These are phyloP conservation scores for Antheraea yamamai DNA, from an alignment of 2,888 invertebrate genomes.

Conservation along the genomic window DNA sequence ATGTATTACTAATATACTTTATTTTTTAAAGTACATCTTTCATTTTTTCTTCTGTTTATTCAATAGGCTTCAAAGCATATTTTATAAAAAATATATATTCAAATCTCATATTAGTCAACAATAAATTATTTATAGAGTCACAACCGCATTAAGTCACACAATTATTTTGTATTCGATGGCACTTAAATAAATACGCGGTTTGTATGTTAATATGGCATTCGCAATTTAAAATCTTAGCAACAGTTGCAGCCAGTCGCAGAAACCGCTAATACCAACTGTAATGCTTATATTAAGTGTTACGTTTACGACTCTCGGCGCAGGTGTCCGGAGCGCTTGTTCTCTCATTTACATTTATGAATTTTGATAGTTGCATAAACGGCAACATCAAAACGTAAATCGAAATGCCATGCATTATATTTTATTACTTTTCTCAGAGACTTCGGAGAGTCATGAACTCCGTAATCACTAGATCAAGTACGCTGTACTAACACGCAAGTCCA, in stretches of 20 bases:
- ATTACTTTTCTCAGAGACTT: conserved; percentile 31
- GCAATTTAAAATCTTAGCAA: conserved; percentile 8
- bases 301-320: conserved; percentile 27
- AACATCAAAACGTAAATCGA: conserved; percentile 18
- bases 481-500: conserved; percentile 10
- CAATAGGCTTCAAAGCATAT: neutral
- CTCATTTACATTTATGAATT: conserved; percentile 33
- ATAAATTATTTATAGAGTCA: neutral
- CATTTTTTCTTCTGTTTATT: neutral
- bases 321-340: conserved; percentile 25
- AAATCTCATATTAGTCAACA: neutral
- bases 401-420: neutral
- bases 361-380: conserved; percentile 28
- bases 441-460: conserved; percentile 22
- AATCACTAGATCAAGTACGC: conserved; percentile 14
- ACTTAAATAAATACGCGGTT: conserved; percentile 27
- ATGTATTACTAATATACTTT: neutral
- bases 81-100: too few species aligned
- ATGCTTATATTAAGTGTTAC: conserved; percentile 27
- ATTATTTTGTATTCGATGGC: conserved; percentile 3
- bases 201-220: conserved; percentile 8
- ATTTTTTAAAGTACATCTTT: neutral
- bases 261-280: conserved; percentile 26
- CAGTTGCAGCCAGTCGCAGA: conserved; percentile 21
- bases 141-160: neutral